Percentiles rank a stretch among this genome's conserved stretches.
Conservation (phyloP, 1,140 invertebrate species). For the Leptestheria dahalacensis region DNA sequence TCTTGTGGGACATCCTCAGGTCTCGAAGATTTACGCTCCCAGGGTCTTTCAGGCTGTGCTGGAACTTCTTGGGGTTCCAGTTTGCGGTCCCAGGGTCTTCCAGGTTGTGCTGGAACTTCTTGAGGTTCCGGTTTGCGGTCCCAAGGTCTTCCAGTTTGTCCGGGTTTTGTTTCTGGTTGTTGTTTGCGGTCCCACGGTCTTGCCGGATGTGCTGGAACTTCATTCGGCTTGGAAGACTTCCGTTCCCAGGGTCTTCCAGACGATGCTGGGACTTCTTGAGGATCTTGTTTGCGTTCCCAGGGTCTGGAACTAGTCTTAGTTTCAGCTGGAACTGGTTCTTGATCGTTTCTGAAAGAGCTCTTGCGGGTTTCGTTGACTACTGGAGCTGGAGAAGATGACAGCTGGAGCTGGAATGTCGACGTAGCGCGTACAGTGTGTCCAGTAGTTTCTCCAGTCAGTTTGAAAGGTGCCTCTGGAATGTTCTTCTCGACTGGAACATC, state of each 20-base stretch:
- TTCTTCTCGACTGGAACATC: too few relatives aligned
- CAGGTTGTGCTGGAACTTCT: neutral
- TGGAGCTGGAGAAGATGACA: neutral
- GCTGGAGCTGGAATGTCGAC: slow-evolving; percentile 13
- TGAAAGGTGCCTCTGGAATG: neutral
- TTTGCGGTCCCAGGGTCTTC: neutral
- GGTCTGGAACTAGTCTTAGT: too few relatives aligned
- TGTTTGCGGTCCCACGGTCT: neutral
- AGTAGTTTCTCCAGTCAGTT: slow-evolving; percentile 6
- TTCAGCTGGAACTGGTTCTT: too few relatives aligned
- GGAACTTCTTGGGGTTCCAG: neutral
- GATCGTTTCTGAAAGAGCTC: too few relatives aligned
- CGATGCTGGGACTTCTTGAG: too few relatives aligned
- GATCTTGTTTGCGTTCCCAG: too few relatives aligned
- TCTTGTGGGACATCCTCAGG: neutral
- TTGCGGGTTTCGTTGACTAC: neutral
- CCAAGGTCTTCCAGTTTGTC: neutral
- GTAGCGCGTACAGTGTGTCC: slow-evolving; percentile 10
- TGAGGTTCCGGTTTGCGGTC: neutral
- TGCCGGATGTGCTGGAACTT: neutral
- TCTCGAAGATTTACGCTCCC: neutral
- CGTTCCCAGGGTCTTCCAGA: too few relatives aligned
- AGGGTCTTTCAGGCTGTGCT: neutral
- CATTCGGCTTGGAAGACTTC: too few relatives aligned
- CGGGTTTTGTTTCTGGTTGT: neutral